Percentiles rank a stretch among this genome's conserved stretches.
Conservation (phyloP, 2,113 vertebrate species). For the Megaceryle maxima region DNA sequence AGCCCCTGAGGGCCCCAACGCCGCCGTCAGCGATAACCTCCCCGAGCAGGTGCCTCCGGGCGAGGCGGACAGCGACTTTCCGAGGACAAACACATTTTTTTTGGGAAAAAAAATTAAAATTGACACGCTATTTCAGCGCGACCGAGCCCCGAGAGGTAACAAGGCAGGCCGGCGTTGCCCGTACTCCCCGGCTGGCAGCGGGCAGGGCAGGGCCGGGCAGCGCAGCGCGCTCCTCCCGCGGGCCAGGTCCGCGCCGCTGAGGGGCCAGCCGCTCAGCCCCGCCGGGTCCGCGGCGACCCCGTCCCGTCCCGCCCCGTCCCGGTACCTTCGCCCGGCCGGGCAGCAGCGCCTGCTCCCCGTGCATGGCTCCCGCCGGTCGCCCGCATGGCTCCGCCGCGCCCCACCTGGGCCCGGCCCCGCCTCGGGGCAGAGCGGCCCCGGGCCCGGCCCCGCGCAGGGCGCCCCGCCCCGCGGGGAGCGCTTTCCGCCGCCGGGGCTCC, state of each 20-base stretch:
- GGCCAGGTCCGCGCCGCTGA: not conserved
- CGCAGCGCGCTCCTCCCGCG: not conserved
- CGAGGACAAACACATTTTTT: too few relatives aligned
- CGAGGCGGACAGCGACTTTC: too few relatives aligned
- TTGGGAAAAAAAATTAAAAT: too few relatives aligned
- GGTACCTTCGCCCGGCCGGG: constrained; percentile 74
- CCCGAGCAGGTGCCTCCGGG: not conserved
- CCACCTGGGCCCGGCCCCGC: not conserved
- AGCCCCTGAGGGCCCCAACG: not conserved
- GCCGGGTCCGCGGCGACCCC: too few relatives aligned
- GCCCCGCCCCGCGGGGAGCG: not conserved
- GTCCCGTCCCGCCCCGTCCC: not conserved
- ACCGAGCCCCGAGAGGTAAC: not conserved
- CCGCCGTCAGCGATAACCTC: not conserved
- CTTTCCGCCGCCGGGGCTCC: not conserved
- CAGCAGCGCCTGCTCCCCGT: constrained; percentile 76
- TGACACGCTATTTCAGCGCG: not conserved
- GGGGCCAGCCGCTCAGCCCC: not conserved
- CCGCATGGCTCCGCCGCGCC: not conserved
- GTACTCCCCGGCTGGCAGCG: not conserved
- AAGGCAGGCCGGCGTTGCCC: not conserved
- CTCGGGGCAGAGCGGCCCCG: not conserved
- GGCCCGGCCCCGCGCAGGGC: not conserved
- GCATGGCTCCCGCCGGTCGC: constrained; percentile 58
- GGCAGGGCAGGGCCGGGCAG: not conserved